These are phyloP conservation scores for Tryphoninae sp. DNA, from an alignment of 2,888 invertebrate genomes.

Conservation along the genomic window DNA sequence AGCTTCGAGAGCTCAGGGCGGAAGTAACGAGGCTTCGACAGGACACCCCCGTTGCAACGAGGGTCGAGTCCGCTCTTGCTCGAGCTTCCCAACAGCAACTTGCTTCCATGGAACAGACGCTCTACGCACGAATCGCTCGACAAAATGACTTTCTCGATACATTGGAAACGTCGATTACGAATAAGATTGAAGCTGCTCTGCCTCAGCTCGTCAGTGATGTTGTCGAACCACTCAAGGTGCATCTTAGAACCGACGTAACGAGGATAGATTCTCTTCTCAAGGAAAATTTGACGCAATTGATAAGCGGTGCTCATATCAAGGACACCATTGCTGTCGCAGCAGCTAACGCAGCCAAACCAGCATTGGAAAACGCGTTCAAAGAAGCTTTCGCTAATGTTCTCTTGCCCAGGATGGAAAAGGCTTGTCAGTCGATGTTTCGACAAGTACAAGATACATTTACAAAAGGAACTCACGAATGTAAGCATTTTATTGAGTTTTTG, in stretches of 20 bases:
- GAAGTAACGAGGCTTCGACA: slow-evolving; percentile 75
- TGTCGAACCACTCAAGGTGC: slow-evolving; percentile 88
- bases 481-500: slow-evolving; percentile 76
- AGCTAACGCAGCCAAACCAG: slow-evolving; percentile 87
- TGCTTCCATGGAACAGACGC: slow-evolving; percentile 73
- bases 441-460: slow-evolving; percentile 95
- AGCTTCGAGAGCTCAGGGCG: slow-evolving; percentile 73
- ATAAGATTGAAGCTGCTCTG: slow-evolving; percentile 82
- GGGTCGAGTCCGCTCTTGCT: slow-evolving; percentile 74
- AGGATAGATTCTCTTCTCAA: slow-evolving; percentile 88
- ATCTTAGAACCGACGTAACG: slow-evolving; percentile 83
- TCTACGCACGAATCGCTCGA: slow-evolving; percentile 72
- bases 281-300: slow-evolving; percentile 90
- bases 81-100: slow-evolving; percentile 75
- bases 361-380: slow-evolving; percentile 89
- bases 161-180: slow-evolving; percentile 80
- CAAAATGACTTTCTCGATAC: slow-evolving; percentile 75
- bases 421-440: slow-evolving; percentile 92
- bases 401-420: slow-evolving; percentile 93
- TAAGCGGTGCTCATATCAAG: slow-evolving; percentile 87
- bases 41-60: slow-evolving; percentile 73
- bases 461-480: slow-evolving; percentile 95
- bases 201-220: slow-evolving; percentile 85
- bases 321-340: slow-evolving; percentile 89
- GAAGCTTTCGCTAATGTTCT: slow-evolving; percentile 89